Evolutionary conservation across 2,888 invertebrate species (phyloP).

Genomic region (Subacronicta megacephala): DNA sequence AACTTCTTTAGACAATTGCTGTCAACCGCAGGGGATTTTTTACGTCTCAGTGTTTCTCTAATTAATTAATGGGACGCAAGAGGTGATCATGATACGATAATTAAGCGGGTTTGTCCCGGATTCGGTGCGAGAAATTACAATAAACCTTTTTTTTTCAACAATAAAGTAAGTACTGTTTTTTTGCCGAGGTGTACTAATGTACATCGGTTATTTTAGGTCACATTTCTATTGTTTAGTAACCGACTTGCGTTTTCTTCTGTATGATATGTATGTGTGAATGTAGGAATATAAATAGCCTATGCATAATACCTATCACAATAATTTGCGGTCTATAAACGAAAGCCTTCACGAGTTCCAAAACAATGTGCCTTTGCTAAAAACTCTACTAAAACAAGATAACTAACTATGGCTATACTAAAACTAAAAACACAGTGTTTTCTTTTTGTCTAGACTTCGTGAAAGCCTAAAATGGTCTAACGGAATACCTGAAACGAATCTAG

Average conservation of each 20-base stretch:
- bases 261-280: too few relatives aligned
- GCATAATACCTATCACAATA: not conserved
- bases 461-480: slow-evolving; percentile 42
- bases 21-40: slow-evolving; percentile 35
- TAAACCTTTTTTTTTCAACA: too few relatives aligned
- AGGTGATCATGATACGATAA: slow-evolving; percentile 23
- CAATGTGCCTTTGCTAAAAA: not conserved
- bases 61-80: slow-evolving; percentile 47
- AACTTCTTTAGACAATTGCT: slow-evolving; percentile 48
- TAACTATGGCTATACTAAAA: not conserved
- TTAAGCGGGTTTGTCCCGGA: slow-evolving; percentile 22
- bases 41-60: slow-evolving; percentile 13
- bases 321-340: too few relatives aligned
- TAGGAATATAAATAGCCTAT: too few relatives aligned
- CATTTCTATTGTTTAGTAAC: too few relatives aligned
- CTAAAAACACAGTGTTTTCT: slow-evolving; percentile 4
- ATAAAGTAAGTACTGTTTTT: too few relatives aligned
- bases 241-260: too few relatives aligned
- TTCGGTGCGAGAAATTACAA: not conserved
- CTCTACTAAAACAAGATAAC: not conserved
- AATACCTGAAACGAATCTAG: slow-evolving; percentile 43
- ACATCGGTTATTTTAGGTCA: too few relatives aligned
- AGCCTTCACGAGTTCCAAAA: not conserved
- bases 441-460: slow-evolving; percentile 28
- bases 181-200: too few relatives aligned